phyloP scores from a whole-genome alignment of 2,888 invertebrate genomes.

The Coenonympha arcania region DNA sequence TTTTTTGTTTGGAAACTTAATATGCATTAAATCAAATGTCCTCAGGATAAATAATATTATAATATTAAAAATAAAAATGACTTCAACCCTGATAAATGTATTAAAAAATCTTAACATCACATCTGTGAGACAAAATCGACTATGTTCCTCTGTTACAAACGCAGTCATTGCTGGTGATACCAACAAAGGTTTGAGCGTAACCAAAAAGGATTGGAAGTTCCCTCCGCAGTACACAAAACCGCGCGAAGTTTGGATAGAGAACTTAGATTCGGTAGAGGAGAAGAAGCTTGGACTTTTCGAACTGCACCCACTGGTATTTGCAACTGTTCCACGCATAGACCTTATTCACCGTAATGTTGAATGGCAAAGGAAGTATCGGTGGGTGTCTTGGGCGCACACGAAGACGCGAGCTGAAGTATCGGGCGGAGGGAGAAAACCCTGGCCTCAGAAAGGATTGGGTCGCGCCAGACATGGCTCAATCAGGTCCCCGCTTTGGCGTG shows the following conservation, averaged over 20 bases:
- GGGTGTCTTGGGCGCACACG: slow-evolving; percentile 85
- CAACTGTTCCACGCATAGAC: slow-evolving; percentile 86
- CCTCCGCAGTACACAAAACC: slow-evolving; percentile 74
- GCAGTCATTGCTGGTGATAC: slow-evolving; percentile 26
- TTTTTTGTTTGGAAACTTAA: neutral
- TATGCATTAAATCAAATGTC: neutral
- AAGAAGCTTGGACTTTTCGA: slow-evolving; percentile 88
- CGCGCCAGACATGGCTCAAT: slow-evolving; percentile 93
- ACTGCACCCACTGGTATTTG: slow-evolving; percentile 92
- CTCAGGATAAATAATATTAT: neutral
- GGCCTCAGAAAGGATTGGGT: slow-evolving; percentile 97
- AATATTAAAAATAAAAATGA: too few relatives aligned
- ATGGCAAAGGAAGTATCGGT: slow-evolving; percentile 89
- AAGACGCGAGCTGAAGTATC: slow-evolving; percentile 88
- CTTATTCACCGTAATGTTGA: slow-evolving; percentile 86
- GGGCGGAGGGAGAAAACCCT: slow-evolving; percentile 94
- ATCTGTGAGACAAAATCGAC: slow-evolving; percentile 42
- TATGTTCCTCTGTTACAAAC: slow-evolving; percentile 40
- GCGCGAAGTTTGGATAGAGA: slow-evolving; percentile 91
- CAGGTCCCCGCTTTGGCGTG: slow-evolving; percentile 87
- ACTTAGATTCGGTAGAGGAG: slow-evolving; percentile 82
- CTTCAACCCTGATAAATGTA: slow-evolving; percentile 51
- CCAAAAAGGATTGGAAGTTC: slow-evolving; percentile 64
- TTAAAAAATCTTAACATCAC: slow-evolving; percentile 53
- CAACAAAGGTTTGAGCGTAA: slow-evolving; percentile 41